Evolutionary conservation across 2,888 invertebrate species (phyloP), one percentile per base, ranked within the genome.

Genomic region (Spodoptera littoralis): DNA sequence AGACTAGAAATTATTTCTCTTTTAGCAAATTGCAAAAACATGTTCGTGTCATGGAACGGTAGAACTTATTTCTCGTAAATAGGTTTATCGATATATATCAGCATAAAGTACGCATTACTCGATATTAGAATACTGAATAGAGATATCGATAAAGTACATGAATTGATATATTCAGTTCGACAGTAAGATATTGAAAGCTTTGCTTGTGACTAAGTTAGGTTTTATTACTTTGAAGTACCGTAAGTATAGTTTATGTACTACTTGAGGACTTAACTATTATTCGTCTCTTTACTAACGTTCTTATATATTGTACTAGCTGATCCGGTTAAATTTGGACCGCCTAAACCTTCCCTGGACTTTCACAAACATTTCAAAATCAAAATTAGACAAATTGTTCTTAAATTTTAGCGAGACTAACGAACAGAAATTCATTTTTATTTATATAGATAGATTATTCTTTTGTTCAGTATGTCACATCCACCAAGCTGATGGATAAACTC

Each of bases 1-100:
- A 74, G 68, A 73, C 52, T 56, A 53, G 52, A 68, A 36, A 59
- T 61, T n/a, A 67, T 43, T 58, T 73, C 46, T 58, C 43, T 22
- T 18, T 18, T 11, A 41, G 36, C 49, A 62, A 24, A 65, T 46
- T 61, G 51, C 52, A 41, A 45, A 45, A 67, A 67, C 58, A 4
- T 60, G 53, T 72, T 57, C 53, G 50, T 18, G 44, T 30, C 44
- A 53, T 55, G 49, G 27, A 56, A 46, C 55, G n/a, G 41, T 56
- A 44, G 53, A 51, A 55, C 50, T 54, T 48, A 56, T 70, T 60
- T 59, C 30, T 56, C 44, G 53, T 47, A 58, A 65, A 36, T 54
- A 36, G 22, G 41, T 49, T 54, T 58, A 71, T 54, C 18, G 53
- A 47, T 63, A 68, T 68, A 47, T 27, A 30, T 60, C 11, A 9